A percentile compares a stretch with the other conserved stretches of the same genome.
These are phyloP conservation scores for Papilio aristodemus DNA, from an alignment of 1,140 invertebrate species.

Conservation along the genomic window DNA sequence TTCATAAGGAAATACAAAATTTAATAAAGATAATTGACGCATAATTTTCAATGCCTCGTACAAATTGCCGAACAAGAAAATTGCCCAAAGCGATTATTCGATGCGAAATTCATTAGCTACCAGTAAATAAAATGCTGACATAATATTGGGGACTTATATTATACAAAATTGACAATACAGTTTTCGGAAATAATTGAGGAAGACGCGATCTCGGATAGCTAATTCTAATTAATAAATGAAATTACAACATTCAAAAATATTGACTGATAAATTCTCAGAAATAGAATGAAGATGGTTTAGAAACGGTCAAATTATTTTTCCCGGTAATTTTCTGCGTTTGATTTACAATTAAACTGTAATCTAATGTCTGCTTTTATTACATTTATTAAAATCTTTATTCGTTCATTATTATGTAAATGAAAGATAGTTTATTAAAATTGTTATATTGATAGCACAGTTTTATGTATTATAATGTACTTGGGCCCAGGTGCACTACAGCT, in stretches of 20 bases:
- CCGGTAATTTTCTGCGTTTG: too few relatives aligned
- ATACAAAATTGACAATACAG: background rate
- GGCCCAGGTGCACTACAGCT: background rate
- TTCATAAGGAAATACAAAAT: background rate
- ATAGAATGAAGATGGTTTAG: too few relatives aligned
- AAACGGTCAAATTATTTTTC: too few relatives aligned
- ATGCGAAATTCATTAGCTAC: slow-evolving; percentile 5
- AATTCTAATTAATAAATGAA: too few relatives aligned
- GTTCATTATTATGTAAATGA: background rate
- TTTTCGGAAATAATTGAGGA: background rate
- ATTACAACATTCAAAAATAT: too few relatives aligned
- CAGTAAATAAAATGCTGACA: slow-evolving; percentile 9
- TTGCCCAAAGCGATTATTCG: slow-evolving; percentile 4
- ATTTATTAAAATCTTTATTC: too few relatives aligned
- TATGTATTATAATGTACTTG: background rate
- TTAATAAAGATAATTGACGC: slow-evolving; percentile 10
- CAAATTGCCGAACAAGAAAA: background rate
- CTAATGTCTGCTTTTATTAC: too few relatives aligned
- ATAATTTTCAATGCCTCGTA: background rate
- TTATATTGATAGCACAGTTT: background rate
- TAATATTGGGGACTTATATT: background rate
- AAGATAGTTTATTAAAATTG: background rate
- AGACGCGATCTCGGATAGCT: too few relatives aligned
- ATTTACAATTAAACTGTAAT: too few relatives aligned
- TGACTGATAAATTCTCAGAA: too few relatives aligned